Evolutionary conservation across 2,888 invertebrate genomes (phyloP), one percentile per base, ranked within the genome.

Genomic region (Hipparchia semele): DNA sequence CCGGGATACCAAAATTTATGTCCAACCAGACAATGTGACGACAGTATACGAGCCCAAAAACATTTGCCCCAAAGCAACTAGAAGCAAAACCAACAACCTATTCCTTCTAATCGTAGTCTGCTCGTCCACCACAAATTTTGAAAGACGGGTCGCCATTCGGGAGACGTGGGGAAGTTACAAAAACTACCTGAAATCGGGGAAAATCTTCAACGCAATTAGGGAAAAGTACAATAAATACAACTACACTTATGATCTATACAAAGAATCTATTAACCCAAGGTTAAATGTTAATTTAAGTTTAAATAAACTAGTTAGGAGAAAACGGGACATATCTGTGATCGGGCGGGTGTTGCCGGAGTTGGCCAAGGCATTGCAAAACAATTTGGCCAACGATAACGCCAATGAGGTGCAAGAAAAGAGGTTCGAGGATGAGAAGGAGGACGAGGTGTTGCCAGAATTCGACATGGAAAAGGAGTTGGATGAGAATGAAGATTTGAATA

Each of bases 101-200:
- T 95, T 96, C 81, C 86, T 97, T 39, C 89, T 98, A 6, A 95
- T 98, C 75, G 95, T 97, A 39, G 96, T 98, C 0, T 96, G 96
- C 82, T 97, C 98, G 0, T 95, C 96, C 0, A 95, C 97, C 0
- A 86, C 87, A 0, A 96, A 98, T 87, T 95, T 96, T 78, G 95
- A 95, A 53, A 94, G 95, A 59, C 93, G 98, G 64, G 80, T 86
- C 59, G 96, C 96, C 0, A 96, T 97, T 68, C 88, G 97, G 75
- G 94, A 96, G 74, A 96, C 96, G 0, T 97, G 97, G 97, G 97
- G 95, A 0, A 94, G 91, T 71, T 88, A 92, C 62, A 85, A 82
- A 12, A 91, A 87, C 74, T 94, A 94, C 75, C 13, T 80, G 6
- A 80, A 86, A 78, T 72, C 87, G 58, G 81, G 83, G 1, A 86